Percentiles rank a stretch among this genome's conserved stretches.
These are phyloP conservation scores for Chanos chanos DNA, from an alignment of 2,797 vertebrate species.

Conservation along the genomic window DNA sequence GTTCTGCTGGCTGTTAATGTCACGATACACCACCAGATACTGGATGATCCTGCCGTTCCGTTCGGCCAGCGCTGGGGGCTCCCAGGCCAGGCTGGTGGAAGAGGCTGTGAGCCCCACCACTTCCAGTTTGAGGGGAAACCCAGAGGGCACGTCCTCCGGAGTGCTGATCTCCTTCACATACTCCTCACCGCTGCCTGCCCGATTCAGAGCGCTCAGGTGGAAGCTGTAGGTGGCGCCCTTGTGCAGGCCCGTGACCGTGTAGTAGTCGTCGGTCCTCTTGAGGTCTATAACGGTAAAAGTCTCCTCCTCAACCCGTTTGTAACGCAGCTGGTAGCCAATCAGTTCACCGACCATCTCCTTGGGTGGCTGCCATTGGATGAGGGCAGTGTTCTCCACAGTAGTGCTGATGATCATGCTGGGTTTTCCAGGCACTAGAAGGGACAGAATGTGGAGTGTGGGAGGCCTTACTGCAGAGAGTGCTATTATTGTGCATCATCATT, in stretches of 20 bases:
- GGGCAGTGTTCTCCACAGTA: constrained; percentile 89
- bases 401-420: constrained; percentile 97
- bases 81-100: constrained; percentile 86
- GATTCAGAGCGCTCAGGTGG: constrained; percentile 87
- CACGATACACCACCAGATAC: constrained; percentile 87
- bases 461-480: too few relatives aligned
- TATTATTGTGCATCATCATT: too few relatives aligned
- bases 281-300: constrained; percentile 82
- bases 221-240: constrained; percentile 91
- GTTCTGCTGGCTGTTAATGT: constrained; percentile 93
- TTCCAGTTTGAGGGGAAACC: constrained; percentile 88
- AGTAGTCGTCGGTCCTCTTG: constrained; percentile 84
- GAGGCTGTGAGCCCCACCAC: constrained; percentile 87
- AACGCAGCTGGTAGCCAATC: constrained; percentile 88
- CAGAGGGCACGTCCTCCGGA: constrained; percentile 81
- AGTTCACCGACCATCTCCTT: constrained; percentile 92
- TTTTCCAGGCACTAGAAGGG: constrained; percentile 83
- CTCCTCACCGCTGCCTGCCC: constrained; percentile 88
- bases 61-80: constrained; percentile 82
- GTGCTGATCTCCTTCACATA: constrained; percentile 89
- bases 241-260: constrained; percentile 88
- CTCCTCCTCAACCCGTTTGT: constrained; percentile 83
- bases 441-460: too few relatives aligned
- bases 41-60: constrained; percentile 86
- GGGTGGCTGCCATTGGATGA: constrained; percentile 97